Base-by-base conservation (phyloP, 2,888 invertebrate genomes). In the Blastobasis lacticolella region DNA sequence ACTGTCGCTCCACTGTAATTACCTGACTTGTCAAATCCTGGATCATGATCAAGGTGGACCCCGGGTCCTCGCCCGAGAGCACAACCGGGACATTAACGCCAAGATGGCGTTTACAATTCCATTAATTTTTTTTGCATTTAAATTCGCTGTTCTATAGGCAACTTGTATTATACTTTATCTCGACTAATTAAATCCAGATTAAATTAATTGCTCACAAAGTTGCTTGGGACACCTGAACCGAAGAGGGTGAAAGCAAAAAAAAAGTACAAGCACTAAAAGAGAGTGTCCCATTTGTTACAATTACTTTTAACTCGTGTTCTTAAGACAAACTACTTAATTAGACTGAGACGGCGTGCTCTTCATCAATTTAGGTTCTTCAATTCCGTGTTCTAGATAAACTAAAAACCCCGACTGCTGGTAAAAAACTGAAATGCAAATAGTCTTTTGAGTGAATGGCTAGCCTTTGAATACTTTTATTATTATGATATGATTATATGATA, bases 261-360 rank as follows among this genome's bases (percentile, higher is more conserved):
- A 47, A 47, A 10, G 40, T 37, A 48, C n/a, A 42, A 40, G 10
- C 40, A 42, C 42, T 38, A n/a, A 37, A 37, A 46, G 46, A 46
- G 38, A 45, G 45, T 50, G 55, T 50, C 52, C 60, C 57, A 64
- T 66, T 67, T 60, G 58, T 66, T 59, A 64, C 67, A 66, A 69
- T 69, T 69, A 68, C 62, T 55, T 57, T 56, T 54, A 62, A 62
- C 55, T 63, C 59, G 57, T 56, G 53, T 58, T 55, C 52, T 55
- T 41, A 63, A 65, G 65, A 69, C 60, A 68, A 68, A 69, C 65
- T 66, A 65, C 64, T 72, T 72, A 67, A 71, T 71, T 72, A 66
- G 58, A 46, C 52, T 46, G 55, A 67, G 63, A 57, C 56, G 56
- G 58, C 61, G 50, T 48, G 51, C 59, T 56, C 58, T 61, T 59